Evolutionary conservation across 2,888 invertebrate genomes (phyloP), one percentile per base, ranked within the genome.

Genomic region (Micoletzkya japonica): DNA sequence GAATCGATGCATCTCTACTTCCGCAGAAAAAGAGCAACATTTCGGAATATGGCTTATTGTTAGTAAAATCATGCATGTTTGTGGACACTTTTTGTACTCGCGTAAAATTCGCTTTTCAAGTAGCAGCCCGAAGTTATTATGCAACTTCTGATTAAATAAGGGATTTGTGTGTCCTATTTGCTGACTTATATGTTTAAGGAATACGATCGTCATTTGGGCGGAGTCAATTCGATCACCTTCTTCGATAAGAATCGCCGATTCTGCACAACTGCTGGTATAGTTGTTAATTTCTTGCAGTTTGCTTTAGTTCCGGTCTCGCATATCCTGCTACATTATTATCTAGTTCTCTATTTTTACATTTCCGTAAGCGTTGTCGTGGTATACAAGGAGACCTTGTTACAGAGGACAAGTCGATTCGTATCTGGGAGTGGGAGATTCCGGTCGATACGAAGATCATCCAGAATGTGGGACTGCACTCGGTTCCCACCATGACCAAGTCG

Each of bases 371-470:
- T 36, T 36, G 2, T 56, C 1, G 1, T 50, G 4, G 1, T 17
- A 50, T 1, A n/a, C n/a, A 4, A 57, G 4, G 1, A 39, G 39
- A 37, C 54, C 30, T 17, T 1, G 34, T 68, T 68, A 1, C 68
- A 68, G 98, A 99, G 86, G 98, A 99, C 87, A 99, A 99, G 88
- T 95, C 95, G 86, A 89, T 99, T 79, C 89, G 98, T 66, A 95
- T 99, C 60, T 99, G 98, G 98, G 98, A 99, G 89, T 98, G 98
- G 97, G 91, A 85, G 80, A 87, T 89, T 73, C 89, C 89, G 0
- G 98, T 98, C 1, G 98, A 99, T 87, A 98, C 98, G 92, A 99
- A 99, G 87, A 95, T 98, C 87, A 97, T 99, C 77, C 98, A 98
- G 0, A 98, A 99, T 87, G 97, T 98, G 0, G 91, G 94, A 0